Percentiles rank a stretch among this genome's conserved stretches.
Conservation (phyloP, 2,113 vertebrate genomes). For the Bolborhynchus lineola region DNA sequence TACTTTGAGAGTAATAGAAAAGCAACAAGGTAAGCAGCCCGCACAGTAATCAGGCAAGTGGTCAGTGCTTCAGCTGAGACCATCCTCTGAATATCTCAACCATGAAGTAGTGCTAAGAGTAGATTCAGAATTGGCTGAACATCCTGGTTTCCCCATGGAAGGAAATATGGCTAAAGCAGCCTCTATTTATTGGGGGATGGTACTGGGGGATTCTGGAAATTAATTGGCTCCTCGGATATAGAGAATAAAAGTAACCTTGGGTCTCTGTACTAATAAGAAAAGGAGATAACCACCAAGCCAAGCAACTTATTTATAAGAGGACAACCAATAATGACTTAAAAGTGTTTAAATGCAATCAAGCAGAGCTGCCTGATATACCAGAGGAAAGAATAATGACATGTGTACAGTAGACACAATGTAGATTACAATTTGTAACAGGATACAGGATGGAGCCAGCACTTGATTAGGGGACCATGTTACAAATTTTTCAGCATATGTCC, state of each 20-base stretch:
- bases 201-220: constrained; percentile 13
- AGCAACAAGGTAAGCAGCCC: not conserved
- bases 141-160: not conserved
- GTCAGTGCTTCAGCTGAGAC: not conserved
- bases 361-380: constrained; percentile 20
- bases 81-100: not conserved
- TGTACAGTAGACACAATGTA: constrained; percentile 64
- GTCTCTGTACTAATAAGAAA: constrained; percentile 8
- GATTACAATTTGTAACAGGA: constrained; percentile 79
- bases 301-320: constrained; percentile 27
- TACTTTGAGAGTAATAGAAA: not conserved
- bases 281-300: constrained; percentile 20
- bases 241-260: constrained; percentile 22
- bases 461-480: constrained; percentile 68
- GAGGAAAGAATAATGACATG: constrained; percentile 73
- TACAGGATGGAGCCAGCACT: constrained; percentile 75
- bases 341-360: constrained; percentile 72
- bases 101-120: not conserved
- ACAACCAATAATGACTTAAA: constrained; percentile 45
- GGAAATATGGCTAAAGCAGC: constrained; percentile 16
- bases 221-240: not conserved
- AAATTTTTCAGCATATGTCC: constrained; percentile 72
- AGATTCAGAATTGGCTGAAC: not conserved
- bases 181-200: constrained; percentile 56
- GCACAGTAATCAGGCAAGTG: not conserved